Base-by-base conservation (phyloP, 2,113 vertebrate species). In the Apaloderma vittatum region DNA sequence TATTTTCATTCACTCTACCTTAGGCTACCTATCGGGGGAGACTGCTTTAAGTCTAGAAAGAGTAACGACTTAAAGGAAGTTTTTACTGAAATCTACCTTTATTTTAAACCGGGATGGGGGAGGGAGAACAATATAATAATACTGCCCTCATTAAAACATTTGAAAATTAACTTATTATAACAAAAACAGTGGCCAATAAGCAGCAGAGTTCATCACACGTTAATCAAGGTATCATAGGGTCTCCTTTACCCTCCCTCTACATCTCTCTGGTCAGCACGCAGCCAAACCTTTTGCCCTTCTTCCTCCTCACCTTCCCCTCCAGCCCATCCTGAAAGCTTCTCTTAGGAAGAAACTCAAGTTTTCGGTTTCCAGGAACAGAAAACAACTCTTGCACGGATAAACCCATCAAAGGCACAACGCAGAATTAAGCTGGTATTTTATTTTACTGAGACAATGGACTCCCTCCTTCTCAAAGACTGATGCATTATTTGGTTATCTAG, bases 101-200 rank as follows among this genome's bases (percentile, higher is more conserved):
- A 17, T 90, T 80, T 84, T 58, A 36, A 55, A 82, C 11, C 3
- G 61, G 37, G 70, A 32, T 75, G 90, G 66, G 58, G 68, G 51
- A 79, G 46, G 49, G 65, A 93, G 27, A 72, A 43, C 2, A 27
- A 85, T 43, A 48, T 73, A 19, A 93, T 71, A 57, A 58, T 7
- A 61, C 22, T 79, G 92, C 36, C 87, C 87, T 62, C 85, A 80
- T 96, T 97, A 93, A 93, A 91, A 87, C 76, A 80, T 21, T 80
- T 94, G 90, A 94, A 85, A 86, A 93, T 88, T 87, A 94, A 93
- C 85, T 75, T 93, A 55, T 72, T 18, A 1, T 74, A 91, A 93
- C 59, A 78, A 88, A 87, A 92, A 78, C 43, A 75, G 68, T 3
- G 36, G 70, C 48, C 1, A 1, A 65, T 0, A 45, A 92, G 57